Evolutionary conservation across 1,140 invertebrate species (phyloP).

Genomic region (Orius laevigatus): DNA sequence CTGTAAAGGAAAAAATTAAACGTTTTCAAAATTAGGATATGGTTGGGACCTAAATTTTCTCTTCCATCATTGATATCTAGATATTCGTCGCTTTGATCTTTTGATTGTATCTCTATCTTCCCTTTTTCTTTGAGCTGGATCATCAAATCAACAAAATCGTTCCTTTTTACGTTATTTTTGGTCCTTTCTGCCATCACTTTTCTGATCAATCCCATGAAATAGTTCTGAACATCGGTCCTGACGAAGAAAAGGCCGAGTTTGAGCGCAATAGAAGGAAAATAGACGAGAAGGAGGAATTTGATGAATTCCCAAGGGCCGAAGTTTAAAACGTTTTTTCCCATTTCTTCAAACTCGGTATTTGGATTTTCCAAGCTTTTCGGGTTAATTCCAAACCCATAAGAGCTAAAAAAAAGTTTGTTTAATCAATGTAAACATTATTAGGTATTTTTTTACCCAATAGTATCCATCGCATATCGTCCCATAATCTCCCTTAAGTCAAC

Average conservation of each 20-base stretch:
- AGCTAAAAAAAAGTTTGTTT: not conserved
- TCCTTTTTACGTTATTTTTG: conserved; percentile 26
- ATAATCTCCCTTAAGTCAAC: not conserved
- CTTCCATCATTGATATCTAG: not conserved
- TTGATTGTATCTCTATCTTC: not conserved
- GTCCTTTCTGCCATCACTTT: conserved; percentile 27
- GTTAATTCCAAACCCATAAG: not conserved
- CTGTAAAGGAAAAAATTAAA: not conserved
- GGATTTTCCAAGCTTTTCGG: not conserved
- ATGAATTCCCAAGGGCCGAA: not conserved
- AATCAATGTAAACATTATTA: not conserved
- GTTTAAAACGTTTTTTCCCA: not conserved
- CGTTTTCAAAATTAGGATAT: not conserved
- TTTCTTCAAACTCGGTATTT: not conserved
- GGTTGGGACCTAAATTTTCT: not conserved
- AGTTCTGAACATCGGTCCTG: not conserved
- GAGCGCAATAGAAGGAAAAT: not conserved
- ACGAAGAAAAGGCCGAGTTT: conserved; percentile 1
- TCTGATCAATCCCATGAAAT: conserved; percentile 11
- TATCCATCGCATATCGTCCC: not conserved
- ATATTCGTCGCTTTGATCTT: conserved; percentile 5
- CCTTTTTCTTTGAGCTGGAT: conserved; percentile 16
- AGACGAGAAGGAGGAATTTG: not conserved
- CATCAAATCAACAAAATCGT: conserved; percentile 27
- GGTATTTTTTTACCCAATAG: conserved; percentile 1